Base-by-base conservation (phyloP, 2,797 vertebrate genomes). In the Sebastes glaucus region DNA sequence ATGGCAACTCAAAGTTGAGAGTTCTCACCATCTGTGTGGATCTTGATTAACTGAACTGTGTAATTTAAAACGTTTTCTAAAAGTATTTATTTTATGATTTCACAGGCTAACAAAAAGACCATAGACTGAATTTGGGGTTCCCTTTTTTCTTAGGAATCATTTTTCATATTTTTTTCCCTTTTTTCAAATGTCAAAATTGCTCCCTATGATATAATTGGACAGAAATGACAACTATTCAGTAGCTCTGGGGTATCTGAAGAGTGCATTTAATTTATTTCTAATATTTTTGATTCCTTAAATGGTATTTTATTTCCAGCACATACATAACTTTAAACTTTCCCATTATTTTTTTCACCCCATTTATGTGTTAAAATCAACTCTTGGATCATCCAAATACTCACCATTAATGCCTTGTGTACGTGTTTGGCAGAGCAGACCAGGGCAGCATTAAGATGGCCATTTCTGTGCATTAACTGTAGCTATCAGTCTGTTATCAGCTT, bases 191-290 rank as follows among this genome's bases (percentile, higher is more conserved):
- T 77, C 13, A 60, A 42, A 3, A 30, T 49, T n/a, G 2, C 53
- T 74, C 13, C 74, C 11, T 35, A 20, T 71, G 18, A 74, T 46
- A 6, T 65, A 16, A 49, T 11, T 71, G 11, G 33, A 59, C 3
- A 62, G 20, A 30, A 59, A 71, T 33, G 13, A 22, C 14, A 2
- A 71, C 18, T 27, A 65, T 66, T n/a, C 56, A 27, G 18, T 57
- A 52, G 27, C 30, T 78, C 7, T 53, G 10, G 70, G 18, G 22
- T 72, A 59, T 66, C 65, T 56, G 16, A 72, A 68, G 25, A 63
- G 49, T 69, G 25, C 49, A 11, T 77, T 84, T 86, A 52, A 67
- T 77, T 87, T 73, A 72, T 89, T 84, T 82, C n/a, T 46, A 22
- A 65, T 74, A 2, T 60, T 46, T 14, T 38, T 7, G 5, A 49